Conservation (phyloP, 92 coral and sea anemone genomes). For the Micromussa lordhowensis region DNA sequence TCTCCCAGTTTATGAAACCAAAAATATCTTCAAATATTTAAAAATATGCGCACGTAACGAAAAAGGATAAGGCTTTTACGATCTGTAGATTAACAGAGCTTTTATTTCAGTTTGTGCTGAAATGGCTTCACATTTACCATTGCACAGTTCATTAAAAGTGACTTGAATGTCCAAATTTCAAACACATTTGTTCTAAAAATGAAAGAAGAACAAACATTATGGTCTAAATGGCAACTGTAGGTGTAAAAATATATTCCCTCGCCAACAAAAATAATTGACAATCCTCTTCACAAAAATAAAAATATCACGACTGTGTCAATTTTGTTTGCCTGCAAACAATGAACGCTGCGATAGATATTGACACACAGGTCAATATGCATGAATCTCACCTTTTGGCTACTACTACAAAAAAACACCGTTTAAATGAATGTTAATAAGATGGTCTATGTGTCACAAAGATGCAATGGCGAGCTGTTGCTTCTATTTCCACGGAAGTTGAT, state of each 20-base stretch:
- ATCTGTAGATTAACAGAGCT: background rate
- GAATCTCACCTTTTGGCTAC: background rate
- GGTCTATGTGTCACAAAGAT: background rate
- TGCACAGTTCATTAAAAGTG: background rate
- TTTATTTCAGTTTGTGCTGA: background rate
- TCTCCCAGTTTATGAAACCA: too few relatives aligned
- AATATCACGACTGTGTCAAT: background rate
- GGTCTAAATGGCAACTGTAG: background rate
- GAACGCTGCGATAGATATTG: slow-evolving; percentile 1
- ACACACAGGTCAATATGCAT: background rate
- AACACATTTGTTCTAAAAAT: background rate
- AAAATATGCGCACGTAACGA: background rate
- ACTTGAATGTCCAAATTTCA: background rate
- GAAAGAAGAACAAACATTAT: background rate
- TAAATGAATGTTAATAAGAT: background rate
- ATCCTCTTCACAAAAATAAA: background rate
- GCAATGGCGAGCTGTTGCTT: background rate
- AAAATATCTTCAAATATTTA: too few relatives aligned
- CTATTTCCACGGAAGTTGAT: background rate
- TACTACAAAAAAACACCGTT: background rate
- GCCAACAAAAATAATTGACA: slow-evolving; percentile 1
- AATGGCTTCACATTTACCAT: background rate
- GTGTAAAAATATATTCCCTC: background rate
- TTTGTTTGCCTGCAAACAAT: background rate
- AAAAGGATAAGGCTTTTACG: background rate